Evolutionary conservation across 1,140 invertebrate genomes (phyloP).

Genomic region (Tenebrio molitor): DNA sequence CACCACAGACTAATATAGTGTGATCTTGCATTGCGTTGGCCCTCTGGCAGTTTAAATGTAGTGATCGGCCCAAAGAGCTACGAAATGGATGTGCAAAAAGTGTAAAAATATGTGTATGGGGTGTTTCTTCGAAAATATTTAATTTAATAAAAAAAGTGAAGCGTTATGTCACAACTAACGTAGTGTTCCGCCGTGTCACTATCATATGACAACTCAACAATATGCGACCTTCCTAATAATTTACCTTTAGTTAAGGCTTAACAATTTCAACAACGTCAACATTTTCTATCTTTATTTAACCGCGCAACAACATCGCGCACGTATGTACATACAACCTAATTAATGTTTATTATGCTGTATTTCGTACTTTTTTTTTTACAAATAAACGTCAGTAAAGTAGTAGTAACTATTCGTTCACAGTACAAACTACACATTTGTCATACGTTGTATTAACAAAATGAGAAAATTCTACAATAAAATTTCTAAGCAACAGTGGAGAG

Average conservation of each 20-base stretch:
- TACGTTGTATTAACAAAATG: constrained; percentile 51
- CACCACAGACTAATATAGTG: constrained; percentile 42
- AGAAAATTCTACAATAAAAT: constrained; percentile 64
- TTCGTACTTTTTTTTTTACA: constrained; percentile 27
- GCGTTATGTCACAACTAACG: neutral
- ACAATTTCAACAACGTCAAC: constrained; percentile 16
- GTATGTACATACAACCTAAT: constrained; percentile 15
- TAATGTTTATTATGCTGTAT: constrained; percentile 10
- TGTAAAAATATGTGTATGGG: constrained; percentile 17
- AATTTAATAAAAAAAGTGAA: too few species aligned
- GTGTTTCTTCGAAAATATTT: too few species aligned
- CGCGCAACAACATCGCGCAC: neutral
- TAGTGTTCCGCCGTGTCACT: neutral
- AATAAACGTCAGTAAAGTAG: constrained; percentile 20
- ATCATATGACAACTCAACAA: constrained; percentile 19
- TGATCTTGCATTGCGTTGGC: constrained; percentile 32
- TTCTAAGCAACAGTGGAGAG: constrained; percentile 62
- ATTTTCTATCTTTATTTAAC: constrained; percentile 17
- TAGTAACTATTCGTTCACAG: neutral
- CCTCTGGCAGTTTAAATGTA: constrained; percentile 1
- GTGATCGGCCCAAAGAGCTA: neutral
- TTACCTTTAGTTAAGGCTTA: constrained; percentile 29
- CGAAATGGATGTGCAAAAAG: neutral
- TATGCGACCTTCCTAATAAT: constrained; percentile 35
- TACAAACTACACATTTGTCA: neutral